Evolutionary conservation across 2,797 vertebrate genomes (phyloP).

Genomic region (Pantherophis vulpinus): DNA sequence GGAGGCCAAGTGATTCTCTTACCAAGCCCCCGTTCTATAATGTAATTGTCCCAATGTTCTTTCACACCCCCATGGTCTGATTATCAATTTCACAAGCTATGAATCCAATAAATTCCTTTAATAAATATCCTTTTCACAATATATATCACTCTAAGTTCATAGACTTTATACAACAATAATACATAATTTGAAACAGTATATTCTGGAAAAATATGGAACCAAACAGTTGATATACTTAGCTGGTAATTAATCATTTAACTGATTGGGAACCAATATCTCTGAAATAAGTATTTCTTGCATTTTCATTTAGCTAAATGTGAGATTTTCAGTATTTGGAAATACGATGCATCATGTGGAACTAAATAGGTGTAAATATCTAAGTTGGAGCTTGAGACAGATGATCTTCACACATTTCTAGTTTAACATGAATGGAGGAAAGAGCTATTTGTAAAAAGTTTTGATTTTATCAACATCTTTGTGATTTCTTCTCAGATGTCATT

Average conservation of each 20-base stretch:
- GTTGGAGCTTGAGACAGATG: neutral
- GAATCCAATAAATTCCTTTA: neutral
- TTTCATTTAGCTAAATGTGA: neutral
- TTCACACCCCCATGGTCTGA: neutral
- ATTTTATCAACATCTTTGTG: neutral
- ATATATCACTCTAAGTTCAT: neutral
- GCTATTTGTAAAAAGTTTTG: neutral
- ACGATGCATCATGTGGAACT: neutral
- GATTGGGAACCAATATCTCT: neutral
- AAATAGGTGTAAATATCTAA: neutral
- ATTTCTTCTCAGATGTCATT: neutral
- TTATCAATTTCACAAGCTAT: neutral
- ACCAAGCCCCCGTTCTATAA: neutral
- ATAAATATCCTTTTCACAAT: neutral
- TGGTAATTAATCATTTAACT: neutral
- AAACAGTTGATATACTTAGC: neutral
- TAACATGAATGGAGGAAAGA: neutral
- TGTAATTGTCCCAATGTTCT: neutral
- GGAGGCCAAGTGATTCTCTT: neutral
- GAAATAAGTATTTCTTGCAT: neutral
- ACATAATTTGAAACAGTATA: neutral
- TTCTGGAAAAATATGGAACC: neutral
- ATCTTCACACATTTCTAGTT: neutral
- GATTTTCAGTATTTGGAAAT: neutral
- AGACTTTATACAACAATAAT: neutral